Conservation (phyloP, 2,113 vertebrate species). For the Alethe castanea region DNA sequence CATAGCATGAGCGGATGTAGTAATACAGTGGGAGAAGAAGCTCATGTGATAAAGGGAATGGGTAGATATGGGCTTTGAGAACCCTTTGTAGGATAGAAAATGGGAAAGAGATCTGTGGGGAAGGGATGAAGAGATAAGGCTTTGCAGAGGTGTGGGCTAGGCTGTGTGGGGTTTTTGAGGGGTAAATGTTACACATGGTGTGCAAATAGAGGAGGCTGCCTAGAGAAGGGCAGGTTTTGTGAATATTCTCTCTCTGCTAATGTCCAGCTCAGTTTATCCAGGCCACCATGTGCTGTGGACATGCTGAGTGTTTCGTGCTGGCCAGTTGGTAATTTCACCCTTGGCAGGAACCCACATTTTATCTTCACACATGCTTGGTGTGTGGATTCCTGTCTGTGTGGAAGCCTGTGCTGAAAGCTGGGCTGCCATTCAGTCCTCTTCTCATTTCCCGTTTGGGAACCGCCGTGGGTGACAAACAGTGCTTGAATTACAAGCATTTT, state of each 20-base stretch:
- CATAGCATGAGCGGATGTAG: neutral
- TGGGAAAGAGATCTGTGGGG: neutral
- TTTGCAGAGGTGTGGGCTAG: neutral
- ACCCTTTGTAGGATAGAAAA: neutral
- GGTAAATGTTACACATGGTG: neutral
- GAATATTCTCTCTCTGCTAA: neutral
- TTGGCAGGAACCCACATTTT: neutral
- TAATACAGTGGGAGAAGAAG: neutral
- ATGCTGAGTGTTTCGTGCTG: neutral
- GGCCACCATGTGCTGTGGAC: neutral
- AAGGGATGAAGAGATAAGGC: neutral
- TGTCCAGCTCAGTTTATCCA: neutral
- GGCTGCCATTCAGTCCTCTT: neutral
- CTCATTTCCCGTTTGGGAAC: neutral
- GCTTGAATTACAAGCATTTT: conserved; percentile 23
- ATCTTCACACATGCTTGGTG: neutral
- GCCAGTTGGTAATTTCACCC: neutral
- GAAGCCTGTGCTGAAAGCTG: neutral
- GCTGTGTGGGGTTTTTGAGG: neutral
- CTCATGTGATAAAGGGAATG: neutral
- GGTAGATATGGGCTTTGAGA: neutral
- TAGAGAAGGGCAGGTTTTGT: no score
- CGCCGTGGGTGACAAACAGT: neutral
- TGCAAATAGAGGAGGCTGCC: neutral
- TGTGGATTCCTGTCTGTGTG: neutral